Percentiles rank a stretch among this genome's conserved stretches.
These are phyloP conservation scores for Serripes groenlandicus DNA, from an alignment of 2,888 invertebrate genomes.

Conservation along the genomic window DNA sequence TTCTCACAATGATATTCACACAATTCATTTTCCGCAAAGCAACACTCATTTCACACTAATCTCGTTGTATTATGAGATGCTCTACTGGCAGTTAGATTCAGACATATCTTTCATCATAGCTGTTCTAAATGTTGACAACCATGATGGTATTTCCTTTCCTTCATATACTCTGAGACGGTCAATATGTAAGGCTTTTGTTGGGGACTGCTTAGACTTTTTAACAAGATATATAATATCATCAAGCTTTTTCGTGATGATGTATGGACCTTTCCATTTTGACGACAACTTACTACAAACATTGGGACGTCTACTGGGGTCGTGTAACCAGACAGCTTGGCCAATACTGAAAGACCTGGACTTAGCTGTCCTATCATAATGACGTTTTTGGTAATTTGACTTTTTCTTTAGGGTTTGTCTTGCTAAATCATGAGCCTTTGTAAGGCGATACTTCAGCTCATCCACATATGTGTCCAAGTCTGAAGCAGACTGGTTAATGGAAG, in stretches of 20 bases:
- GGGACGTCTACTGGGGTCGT: slow-evolving; percentile 17
- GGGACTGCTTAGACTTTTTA: slow-evolving; percentile 14
- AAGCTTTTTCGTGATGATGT: too few relatives aligned
- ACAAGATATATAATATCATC: slow-evolving; percentile 42
- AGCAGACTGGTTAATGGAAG: too few relatives aligned
- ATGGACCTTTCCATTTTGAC: slow-evolving; percentile 42
- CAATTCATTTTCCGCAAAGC: too few relatives aligned
- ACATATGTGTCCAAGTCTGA: too few relatives aligned
- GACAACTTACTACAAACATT: slow-evolving; percentile 44
- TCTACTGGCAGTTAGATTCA: too few relatives aligned
- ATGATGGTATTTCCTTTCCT: background rate
- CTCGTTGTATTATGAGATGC: too few relatives aligned
- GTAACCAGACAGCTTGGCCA: slow-evolving; percentile 17
- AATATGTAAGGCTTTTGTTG: slow-evolving; percentile 41
- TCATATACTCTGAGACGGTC: slow-evolving; percentile 36
- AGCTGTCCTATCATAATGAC: slow-evolving; percentile 40
- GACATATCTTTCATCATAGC: too few relatives aligned
- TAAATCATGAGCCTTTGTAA: too few relatives aligned
- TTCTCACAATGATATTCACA: too few relatives aligned
- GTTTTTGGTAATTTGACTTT: slow-evolving; percentile 26
- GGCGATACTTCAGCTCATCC: too few relatives aligned
- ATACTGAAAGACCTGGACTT: background rate
- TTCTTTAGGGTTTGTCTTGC: slow-evolving; percentile 16
- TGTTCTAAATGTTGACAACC: background rate
- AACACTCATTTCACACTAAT: too few relatives aligned